Evolutionary conservation across 2,888 invertebrate genomes (phyloP), one percentile per base, ranked within the genome.

Genomic region (Gastracanthus pulcherrimus): DNA sequence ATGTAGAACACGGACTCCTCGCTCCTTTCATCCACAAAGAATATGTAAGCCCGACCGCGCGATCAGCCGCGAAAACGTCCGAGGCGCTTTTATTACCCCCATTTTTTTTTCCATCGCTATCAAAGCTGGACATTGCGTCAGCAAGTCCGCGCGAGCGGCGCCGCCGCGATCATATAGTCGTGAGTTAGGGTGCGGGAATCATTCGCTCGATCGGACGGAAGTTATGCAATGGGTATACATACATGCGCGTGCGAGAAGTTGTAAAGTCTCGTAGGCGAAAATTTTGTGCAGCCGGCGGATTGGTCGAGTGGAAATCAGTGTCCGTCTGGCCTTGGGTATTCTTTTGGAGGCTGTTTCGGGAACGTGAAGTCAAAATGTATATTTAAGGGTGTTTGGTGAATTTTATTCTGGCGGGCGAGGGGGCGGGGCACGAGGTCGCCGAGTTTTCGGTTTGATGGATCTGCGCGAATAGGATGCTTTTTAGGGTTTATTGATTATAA

Each of bases 161-260:
- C 51, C 51, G 29, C 19, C 9, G 0, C 5, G 36, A 19, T 45
- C 31, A 41, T 51, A 16, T 0, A 29, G 38, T 60, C 64, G 11
- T 51, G 13, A 51, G n/a, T 51, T 66, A 77, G 71, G 29, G 29
- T 29, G 29, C 51, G 38, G 13, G 19, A 60, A 80, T 69, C 48
- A 74, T 74, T 48, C 60, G 51, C 48, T 74, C 74, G 48, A 69
- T 74, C 74, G 60, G 48, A 62, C 26, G 48, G 60, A 80, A 69
- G 29, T 62, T 69, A 74, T 31, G 23, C 55, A 41, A 60, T 6
- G 34, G 16, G 1, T 23, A 23, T n/a, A n/a, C 16, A 58, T 29
- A 16, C 19, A 3, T 51, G 0, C 19, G 36, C 23, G 16, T 45
- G 26, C n/a, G 34, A 31, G n/a, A 29, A 31, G 16, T 9, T 34